Evolutionary conservation across 2,888 invertebrate species (phyloP), one percentile per base, ranked within the genome.

Genomic region (Lepas anatifera): DNA sequence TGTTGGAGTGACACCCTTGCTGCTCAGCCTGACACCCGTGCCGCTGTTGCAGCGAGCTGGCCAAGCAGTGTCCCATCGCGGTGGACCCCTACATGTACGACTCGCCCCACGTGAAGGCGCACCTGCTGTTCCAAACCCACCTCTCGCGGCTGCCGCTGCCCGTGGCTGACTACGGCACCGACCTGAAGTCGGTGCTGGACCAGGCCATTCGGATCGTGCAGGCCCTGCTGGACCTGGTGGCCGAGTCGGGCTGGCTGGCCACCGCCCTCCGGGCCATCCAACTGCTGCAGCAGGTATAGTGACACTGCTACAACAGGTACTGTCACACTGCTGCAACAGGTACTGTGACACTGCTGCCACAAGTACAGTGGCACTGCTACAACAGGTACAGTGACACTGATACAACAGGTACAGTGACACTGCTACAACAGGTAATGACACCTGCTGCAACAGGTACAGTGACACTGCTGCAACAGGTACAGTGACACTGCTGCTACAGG

Each of bases 141-240:
- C 89, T 98, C 80, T 86, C 89, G n/a, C 86, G 90, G 63, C 79
- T 90, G 10, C 82, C 84, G 41, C 81, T 99, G 70, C 96, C 97
- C 0, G 90, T 90, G 77, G 86, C 95, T 0, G 99, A 99, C 82
- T 99, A 98, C 79, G 82, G 88, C 70, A 97, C 98, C 0, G 99
- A 99, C 81, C 87, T 94, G 48, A 98, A 99, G 81, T 94, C 95
- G 22, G 95, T 97, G 0, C 83, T 99, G 68, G 99, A 99, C 81
- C 97, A 99, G 80, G 87, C 95, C 27, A 89, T 97, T 63, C 87
- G 99, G 77, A 92, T 99, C 73, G 80, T 81, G 25, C 81, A 96
- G 91, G 96, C 97, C 29, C 95, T 98, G 92, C 89, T 98, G 76
- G 99, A 98, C 81, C 88, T 93, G 18, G 87, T 89, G 63, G 92